These are phyloP conservation scores for Lophotriccus pileatus DNA, from an alignment of 2,797 vertebrate genomes.

Conservation along the genomic window DNA sequence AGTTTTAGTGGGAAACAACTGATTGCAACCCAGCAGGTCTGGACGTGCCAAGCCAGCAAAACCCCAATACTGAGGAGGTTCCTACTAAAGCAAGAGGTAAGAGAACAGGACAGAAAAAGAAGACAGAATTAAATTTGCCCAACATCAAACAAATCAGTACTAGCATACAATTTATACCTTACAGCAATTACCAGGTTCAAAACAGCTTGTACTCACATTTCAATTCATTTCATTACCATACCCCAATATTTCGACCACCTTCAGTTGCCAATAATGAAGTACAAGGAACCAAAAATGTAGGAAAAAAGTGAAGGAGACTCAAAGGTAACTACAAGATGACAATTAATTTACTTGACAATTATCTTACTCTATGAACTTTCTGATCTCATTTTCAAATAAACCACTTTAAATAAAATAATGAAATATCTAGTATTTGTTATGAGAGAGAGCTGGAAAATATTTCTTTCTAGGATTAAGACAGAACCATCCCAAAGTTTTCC, in stretches of 20 bases:
- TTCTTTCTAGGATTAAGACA: background rate
- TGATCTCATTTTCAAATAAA: background rate
- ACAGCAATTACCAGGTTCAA: background rate
- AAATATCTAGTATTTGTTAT: background rate
- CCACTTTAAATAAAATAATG: background rate
- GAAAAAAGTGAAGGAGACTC: background rate
- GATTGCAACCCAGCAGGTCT: conserved; percentile 1
- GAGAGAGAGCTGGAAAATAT: background rate
- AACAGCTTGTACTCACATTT: background rate
- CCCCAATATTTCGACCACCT: background rate
- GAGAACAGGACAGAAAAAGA: background rate
- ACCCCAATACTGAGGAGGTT: background rate
- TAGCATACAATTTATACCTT: background rate
- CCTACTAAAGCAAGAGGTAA: background rate
- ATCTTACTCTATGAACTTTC: background rate
- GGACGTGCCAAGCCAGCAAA: background rate
- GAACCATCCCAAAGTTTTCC: background rate
- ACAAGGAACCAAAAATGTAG: background rate
- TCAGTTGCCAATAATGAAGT: background rate
- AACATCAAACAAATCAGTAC: background rate
- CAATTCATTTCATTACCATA: background rate
- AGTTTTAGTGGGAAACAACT: background rate
- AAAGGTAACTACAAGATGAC: background rate
- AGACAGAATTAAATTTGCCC: background rate
- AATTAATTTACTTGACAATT: background rate